A percentile compares a stretch with the other conserved stretches of the same genome.
These are phyloP conservation scores for Ondatra zibethicus DNA, from an alignment of 2,113 vertebrate genomes.

Conservation along the genomic window DNA sequence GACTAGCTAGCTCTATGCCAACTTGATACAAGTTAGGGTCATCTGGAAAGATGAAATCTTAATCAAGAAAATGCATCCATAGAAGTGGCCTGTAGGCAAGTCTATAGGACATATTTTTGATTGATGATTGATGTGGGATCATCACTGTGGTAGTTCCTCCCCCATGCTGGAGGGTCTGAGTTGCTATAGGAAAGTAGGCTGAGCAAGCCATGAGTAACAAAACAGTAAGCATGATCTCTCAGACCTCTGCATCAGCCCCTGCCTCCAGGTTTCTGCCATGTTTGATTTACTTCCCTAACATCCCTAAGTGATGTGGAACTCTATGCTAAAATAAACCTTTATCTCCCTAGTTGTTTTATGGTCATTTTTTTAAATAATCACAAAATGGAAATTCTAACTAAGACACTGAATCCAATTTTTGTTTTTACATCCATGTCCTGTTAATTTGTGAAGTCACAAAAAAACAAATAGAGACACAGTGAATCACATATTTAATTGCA, in stretches of 20 bases:
- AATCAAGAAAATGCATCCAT: not conserved
- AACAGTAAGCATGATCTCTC: not conserved
- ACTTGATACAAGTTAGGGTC: not conserved
- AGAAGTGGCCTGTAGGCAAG: not conserved
- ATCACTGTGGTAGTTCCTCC: not conserved
- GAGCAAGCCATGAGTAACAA: not conserved
- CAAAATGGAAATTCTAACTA: not conserved
- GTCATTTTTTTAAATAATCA: not conserved
- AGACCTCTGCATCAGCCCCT: not conserved
- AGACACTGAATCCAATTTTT: conserved; percentile 64
- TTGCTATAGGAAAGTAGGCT: not conserved
- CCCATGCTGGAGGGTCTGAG: accelerated
- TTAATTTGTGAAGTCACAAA: conserved; percentile 59
- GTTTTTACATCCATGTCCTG: conserved; percentile 61
- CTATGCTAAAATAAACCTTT: not conserved
- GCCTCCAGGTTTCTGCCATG: not conserved
- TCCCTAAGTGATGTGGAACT: not conserved
- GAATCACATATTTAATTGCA: conserved; percentile 61
- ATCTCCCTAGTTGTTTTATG: not conserved
- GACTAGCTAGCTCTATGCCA: not conserved
- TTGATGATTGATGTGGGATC: not conserved
- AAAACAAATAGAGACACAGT: not conserved
- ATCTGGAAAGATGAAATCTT: not conserved
- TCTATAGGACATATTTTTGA: not conserved
- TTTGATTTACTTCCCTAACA: not conserved